Base-by-base conservation (phyloP, 1,140 invertebrate species). In the Drosophila micromelanica region DNA sequence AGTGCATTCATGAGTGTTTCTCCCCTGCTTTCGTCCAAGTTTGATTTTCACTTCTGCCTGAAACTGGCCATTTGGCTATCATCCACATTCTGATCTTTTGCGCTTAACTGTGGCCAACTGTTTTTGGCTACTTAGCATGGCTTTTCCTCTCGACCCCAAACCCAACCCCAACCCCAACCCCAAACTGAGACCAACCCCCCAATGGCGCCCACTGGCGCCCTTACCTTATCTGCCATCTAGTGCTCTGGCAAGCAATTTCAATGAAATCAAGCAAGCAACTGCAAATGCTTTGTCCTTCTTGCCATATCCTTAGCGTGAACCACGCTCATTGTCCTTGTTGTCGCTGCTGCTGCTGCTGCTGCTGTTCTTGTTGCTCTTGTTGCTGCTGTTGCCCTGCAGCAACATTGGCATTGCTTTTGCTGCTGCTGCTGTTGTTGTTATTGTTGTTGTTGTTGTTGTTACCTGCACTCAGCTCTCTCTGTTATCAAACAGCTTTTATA, bases 231-330 rank as follows among this genome's bases (percentile, higher is more conserved):
- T 13, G 32, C 13, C 71, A 69, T 64, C 52, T 64, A 51, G 43
- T 67, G 70, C 48, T 52, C 35, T 52, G 64, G 35, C 49, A 54
- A 46, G 70, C 71, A 73, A 60, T 73, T 73, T 65, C 63, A 70
- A 71, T 67, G 65, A 65, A 55, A 54, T 56, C 63, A 65, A 61
- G 61, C 56, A 62, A 57, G 77, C 63, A 45, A 42, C 46, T 67
- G 56, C 55, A 55, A 67, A 48, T 57, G 52, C 61, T 74, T 84
- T 84, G 78, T 79, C 76, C 57, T 69, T 42, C 51, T 30, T 32
- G 48, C 32, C 38, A 48, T 54, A 20, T 38, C 42, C 11, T 37
- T 59, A 43, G n/a, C 52, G 51, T 52, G 40, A 57, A 56, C 52
- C 32, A 56, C 54, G 64, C 65, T 43, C 49, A 38, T 69, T 67